Conservation (phyloP, 2,797 vertebrate species). For the Dermochelys coriacea region DNA sequence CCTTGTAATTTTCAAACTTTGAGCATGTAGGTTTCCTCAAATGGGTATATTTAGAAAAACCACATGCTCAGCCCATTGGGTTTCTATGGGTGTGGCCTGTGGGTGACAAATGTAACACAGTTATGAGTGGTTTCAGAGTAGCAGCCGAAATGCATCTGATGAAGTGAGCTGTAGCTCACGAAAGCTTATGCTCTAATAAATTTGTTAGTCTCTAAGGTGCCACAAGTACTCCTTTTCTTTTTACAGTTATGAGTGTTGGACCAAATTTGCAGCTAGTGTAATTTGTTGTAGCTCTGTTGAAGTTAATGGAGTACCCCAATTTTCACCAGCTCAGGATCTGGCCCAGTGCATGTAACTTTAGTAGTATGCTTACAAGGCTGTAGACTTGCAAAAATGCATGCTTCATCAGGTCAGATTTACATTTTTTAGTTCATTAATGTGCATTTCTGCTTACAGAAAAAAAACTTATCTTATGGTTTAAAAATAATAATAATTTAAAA, state of each 20-base stretch:
- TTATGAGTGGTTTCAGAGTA: too few relatives aligned
- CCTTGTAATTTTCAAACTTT: not conserved
- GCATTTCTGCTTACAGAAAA: not conserved
- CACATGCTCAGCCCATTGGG: not conserved
- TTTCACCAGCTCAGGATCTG: not conserved
- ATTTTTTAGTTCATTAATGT: not conserved
- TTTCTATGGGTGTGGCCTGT: not conserved
- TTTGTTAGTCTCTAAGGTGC: too few relatives aligned
- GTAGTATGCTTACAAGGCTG: not conserved
- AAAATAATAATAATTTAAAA: not conserved
- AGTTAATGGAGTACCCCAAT: not conserved
- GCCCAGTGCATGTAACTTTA: not conserved
- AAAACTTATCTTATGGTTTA: not conserved
- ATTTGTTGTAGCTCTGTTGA: not conserved
- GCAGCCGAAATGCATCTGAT: too few relatives aligned
- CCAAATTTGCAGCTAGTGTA: not conserved
- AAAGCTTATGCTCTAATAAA: too few relatives aligned
- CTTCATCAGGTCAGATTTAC: not conserved
- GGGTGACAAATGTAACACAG: not conserved
- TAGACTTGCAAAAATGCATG: not conserved
- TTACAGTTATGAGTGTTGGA: not conserved
- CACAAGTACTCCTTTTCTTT: too few relatives aligned
- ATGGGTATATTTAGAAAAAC: accelerated
- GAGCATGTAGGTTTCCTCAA: not conserved
- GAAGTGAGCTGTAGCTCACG: too few relatives aligned